A percentile compares a stretch with the other conserved stretches of the same genome.
phyloP scores from a whole-genome alignment of 2,797 vertebrate species.

The Coracias cyanogaster region DNA sequence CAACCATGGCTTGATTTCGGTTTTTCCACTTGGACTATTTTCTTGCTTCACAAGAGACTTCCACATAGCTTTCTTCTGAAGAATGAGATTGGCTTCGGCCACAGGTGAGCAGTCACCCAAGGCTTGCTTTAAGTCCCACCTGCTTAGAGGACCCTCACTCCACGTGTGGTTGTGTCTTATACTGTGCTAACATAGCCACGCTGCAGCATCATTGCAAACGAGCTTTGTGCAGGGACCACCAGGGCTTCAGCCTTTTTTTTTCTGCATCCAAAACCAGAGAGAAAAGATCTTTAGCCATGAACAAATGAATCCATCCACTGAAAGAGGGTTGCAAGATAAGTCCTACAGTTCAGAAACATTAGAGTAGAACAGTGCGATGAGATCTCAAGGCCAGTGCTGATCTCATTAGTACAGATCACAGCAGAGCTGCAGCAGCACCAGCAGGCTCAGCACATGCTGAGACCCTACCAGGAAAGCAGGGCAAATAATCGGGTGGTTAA shows the following conservation, averaged over 20 bases:
- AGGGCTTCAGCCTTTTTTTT: neutral
- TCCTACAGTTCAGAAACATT: fast-evolving
- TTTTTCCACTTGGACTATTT: neutral
- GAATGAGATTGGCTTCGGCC: neutral
- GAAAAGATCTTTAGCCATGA: neutral
- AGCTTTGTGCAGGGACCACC: neutral
- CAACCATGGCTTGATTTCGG: neutral
- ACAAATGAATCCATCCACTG: neutral
- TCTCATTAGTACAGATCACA: fast-evolving
- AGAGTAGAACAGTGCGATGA: neutral
- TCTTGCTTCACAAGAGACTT: neutral
- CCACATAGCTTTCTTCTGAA: neutral
- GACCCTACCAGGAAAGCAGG: neutral
- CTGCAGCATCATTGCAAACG: fast-evolving
- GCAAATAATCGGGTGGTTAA: neutral
- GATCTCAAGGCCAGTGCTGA: neutral
- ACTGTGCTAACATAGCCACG: fast-evolving
- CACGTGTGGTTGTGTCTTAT: fast-evolving
- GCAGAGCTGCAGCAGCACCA: neutral
- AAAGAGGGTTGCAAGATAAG: neutral
- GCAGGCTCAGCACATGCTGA: fast-evolving
- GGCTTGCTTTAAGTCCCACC: neutral
- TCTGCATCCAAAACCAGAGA: neutral
- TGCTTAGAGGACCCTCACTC: neutral
- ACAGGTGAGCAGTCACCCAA: neutral